Percentiles rank a stretch among this genome's conserved stretches.
Evolutionary conservation across 2,888 invertebrate species (phyloP).

Genomic region (Augochlorella aurata): DNA sequence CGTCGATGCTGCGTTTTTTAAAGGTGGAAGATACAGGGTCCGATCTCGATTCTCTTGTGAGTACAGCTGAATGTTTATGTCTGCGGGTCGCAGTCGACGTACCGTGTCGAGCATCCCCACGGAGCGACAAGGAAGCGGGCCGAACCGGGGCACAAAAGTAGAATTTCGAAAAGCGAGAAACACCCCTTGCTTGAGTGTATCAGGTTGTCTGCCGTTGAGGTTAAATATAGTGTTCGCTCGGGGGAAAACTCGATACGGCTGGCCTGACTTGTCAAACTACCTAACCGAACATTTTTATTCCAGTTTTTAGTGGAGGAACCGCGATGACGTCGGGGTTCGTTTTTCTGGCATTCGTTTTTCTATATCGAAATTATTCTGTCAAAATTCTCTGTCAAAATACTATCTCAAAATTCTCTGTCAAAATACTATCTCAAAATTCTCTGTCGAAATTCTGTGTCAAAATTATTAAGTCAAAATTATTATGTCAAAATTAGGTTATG

Average conservation of each 20-base stretch:
- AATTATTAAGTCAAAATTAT: no score
- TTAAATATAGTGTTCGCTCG: background rate
- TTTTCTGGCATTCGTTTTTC: no score
- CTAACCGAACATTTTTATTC: background rate
- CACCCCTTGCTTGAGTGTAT: constrained; percentile 2
- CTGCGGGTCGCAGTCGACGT: constrained; percentile 50
- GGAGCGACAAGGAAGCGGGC: constrained; percentile 13
- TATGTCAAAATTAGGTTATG: no score
- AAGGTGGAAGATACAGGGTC: constrained; percentile 32
- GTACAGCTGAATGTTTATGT: constrained; percentile 60
- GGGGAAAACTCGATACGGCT: background rate
- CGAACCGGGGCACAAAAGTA: constrained; percentile 29
- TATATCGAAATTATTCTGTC: no score
- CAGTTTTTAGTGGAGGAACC: no score
- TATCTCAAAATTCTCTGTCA: no score
- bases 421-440: no score
- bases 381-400: no score
- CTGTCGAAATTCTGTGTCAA: no score
- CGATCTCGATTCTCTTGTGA: constrained; percentile 48
- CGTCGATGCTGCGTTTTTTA: constrained; percentile 7
- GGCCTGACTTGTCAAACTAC: background rate
- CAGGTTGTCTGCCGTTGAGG: constrained; percentile 1
- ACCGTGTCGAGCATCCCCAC: constrained; percentile 49
- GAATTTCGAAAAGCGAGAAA: constrained; percentile 22
- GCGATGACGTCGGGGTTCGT: no score